phyloP scores from a whole-genome alignment of 2,888 invertebrate genomes.

The Catocala nupta region DNA sequence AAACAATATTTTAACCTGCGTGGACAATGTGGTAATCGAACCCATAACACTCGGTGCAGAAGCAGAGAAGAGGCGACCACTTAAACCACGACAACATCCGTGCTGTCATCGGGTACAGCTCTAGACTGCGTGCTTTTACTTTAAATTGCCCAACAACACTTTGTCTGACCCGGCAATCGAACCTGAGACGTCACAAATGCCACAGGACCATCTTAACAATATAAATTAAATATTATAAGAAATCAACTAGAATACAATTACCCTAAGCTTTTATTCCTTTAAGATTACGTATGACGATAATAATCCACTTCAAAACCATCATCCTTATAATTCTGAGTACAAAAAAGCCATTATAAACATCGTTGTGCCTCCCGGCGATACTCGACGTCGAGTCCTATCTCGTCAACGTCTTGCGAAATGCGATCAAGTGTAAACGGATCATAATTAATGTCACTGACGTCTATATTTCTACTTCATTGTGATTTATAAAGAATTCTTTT shows the following conservation, averaged over 20 bases:
- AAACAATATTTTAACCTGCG: too few species aligned
- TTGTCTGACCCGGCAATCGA: too few species aligned
- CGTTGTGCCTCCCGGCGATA: conserved; percentile 25
- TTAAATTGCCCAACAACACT: too few species aligned
- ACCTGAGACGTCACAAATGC: too few species aligned
- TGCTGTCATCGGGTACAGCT: too few species aligned
- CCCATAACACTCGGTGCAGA: too few species aligned
- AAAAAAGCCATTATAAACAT: conserved; percentile 20
- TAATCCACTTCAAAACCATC: conserved; percentile 16
- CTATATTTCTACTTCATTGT: neutral
- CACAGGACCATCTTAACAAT: too few species aligned
- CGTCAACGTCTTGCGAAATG: conserved; percentile 23
- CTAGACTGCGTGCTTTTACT: too few species aligned
- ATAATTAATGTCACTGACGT: conserved; percentile 26
- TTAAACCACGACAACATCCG: too few species aligned
- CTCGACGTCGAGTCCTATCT: conserved; percentile 48
- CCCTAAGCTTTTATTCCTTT: neutral
- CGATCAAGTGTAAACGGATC: conserved; percentile 42
- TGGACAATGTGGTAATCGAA: too few species aligned
- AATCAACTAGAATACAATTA: too few species aligned
- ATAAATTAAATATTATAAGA: neutral
- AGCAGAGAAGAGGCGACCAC: too few species aligned
- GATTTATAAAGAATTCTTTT: neutral
- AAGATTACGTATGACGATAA: conserved; percentile 13
- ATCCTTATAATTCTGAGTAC: conserved; percentile 8